Conservation (phyloP, 2,888 invertebrate species). For the Chymomyza caudatula region DNA sequence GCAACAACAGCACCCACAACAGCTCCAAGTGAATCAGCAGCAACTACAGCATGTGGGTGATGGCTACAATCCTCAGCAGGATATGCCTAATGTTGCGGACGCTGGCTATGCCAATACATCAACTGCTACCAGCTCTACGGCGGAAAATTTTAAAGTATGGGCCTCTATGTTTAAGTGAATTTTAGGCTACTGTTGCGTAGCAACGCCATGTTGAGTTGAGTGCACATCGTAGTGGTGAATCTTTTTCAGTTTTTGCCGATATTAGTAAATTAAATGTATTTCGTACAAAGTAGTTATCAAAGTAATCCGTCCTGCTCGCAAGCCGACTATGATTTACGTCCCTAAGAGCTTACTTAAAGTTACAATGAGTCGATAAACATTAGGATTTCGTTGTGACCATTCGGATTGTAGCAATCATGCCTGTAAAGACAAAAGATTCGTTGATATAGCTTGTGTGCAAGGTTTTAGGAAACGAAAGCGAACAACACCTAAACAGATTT, state of each 20-base stretch:
- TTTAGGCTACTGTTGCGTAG: background rate
- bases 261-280: no score
- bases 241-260: background rate
- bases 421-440: no score
- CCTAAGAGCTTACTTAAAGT: no score
- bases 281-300: no score
- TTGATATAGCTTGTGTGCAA: no score
- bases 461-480: no score
- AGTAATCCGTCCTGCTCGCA: no score
- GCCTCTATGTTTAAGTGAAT: background rate
- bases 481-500: no score
- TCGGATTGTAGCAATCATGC: no score
- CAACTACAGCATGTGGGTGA: conserved; percentile 43
- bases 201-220: background rate
- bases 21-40: conserved; percentile 43
- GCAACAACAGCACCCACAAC: conserved; percentile 38
- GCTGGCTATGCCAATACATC: conserved; percentile 61
- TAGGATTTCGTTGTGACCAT: background rate
- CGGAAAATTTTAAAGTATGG: conserved; percentile 75
- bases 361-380: background rate
- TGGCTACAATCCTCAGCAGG: conserved; percentile 71
- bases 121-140: conserved; percentile 49
- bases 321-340: no score
- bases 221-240: background rate
- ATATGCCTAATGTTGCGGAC: conserved; percentile 55